These are phyloP conservation scores for Oophaga pumilio DNA, from an alignment of 2,113 vertebrate genomes.

Conservation along the genomic window DNA sequence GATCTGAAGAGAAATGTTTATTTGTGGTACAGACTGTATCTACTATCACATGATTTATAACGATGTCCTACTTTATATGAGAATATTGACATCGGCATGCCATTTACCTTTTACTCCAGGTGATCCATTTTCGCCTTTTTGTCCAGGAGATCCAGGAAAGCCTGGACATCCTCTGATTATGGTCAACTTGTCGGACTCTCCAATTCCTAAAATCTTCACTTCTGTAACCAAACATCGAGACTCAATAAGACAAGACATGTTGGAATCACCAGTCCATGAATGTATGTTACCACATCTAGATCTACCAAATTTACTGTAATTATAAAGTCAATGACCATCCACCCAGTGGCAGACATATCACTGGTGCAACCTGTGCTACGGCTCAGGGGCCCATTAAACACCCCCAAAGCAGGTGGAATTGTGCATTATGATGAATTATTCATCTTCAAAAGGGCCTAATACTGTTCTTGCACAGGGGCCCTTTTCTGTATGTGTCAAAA, in stretches of 20 bases:
- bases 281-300: not conserved
- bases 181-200: slow-evolving; percentile 2
- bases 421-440: too few species aligned
- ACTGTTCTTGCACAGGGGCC: too few species aligned
- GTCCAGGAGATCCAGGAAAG: not conserved
- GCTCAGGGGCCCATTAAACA: too few species aligned
- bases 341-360: accelerated
- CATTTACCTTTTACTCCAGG: not conserved
- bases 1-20: too few species aligned
- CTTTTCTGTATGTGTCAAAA: too few species aligned
- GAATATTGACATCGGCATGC: not conserved
- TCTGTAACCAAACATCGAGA: not conserved
- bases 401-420: too few species aligned
- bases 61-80: not conserved
- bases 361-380: too few species aligned
- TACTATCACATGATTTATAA: not conserved
- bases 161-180: slow-evolving; percentile 7
- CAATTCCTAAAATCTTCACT: slow-evolving; percentile 14
- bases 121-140: slow-evolving; percentile 10
- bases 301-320: too few species aligned
- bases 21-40: not conserved
- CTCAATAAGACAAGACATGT: not conserved
- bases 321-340: too few species aligned
- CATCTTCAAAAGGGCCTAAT: too few species aligned
- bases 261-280: not conserved